phyloP scores from a whole-genome alignment of 2,113 vertebrate genomes.

The Eclectus roratus region DNA sequence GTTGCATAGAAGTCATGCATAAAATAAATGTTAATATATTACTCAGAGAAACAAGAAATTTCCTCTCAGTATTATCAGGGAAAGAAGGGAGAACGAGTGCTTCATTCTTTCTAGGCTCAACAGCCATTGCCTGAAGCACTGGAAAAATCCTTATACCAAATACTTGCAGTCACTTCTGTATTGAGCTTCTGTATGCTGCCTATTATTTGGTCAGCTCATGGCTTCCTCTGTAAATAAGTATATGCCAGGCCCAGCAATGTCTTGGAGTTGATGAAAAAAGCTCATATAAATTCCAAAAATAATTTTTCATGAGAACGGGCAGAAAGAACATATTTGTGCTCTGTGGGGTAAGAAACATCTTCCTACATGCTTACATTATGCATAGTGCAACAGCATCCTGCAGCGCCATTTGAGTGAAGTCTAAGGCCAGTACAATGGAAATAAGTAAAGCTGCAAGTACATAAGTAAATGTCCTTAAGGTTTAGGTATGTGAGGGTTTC shows the following conservation, averaged over 20 bases:
- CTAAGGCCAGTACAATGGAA: neutral
- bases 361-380: neutral
- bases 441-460: neutral
- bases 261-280: neutral
- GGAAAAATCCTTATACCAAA: neutral
- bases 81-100: neutral
- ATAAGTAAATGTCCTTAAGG: neutral
- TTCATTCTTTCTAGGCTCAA: neutral
- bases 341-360: neutral
- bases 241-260: neutral
- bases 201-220: neutral
- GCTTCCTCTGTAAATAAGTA: neutral
- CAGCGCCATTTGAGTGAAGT: neutral
- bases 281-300: neutral
- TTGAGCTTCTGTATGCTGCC: neutral
- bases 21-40: neutral
- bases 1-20: neutral
- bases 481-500: neutral
- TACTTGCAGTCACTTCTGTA: neutral
- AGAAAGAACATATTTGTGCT: neutral
- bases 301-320: neutral
- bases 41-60: neutral
- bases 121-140: neutral
- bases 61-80: neutral
- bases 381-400: neutral